Evolutionary conservation across 2,113 vertebrate species (phyloP).

Genomic region (Ophthalmolycus amberensis): DNA sequence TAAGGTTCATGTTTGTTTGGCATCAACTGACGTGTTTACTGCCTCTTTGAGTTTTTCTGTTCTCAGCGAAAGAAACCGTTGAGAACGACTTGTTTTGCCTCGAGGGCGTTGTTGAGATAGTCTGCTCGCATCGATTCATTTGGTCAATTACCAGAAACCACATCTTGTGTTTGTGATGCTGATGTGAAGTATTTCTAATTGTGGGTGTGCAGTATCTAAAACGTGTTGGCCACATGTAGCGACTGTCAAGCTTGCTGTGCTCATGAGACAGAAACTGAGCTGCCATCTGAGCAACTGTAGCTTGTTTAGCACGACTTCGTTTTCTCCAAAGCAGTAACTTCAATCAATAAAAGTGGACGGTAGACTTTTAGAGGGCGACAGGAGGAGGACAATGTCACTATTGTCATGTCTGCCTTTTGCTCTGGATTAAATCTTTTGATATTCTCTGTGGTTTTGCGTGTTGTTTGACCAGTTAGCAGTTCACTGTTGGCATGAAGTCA

Average conservation of each 20-base stretch:
- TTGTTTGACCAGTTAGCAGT: background rate
- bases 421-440: slow-evolving; percentile 18
- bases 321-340: background rate
- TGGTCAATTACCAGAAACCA: slow-evolving; percentile 1
- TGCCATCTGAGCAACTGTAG: too few species aligned
- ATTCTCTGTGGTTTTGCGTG: slow-evolving; percentile 15
- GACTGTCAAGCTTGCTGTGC: background rate
- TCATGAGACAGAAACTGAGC: background rate
- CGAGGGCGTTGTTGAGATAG: background rate
- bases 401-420: slow-evolving; percentile 1
- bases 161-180: background rate
- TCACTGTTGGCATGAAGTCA: background rate
- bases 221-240: background rate
- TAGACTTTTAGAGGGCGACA: background rate
- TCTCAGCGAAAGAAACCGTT: background rate
- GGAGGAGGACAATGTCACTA: background rate
- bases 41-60: background rate
- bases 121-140: background rate
- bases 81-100: background rate
- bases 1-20: slow-evolving; percentile 10
- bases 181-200: background rate
- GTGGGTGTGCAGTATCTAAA: background rate
- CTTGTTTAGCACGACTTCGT: background rate
- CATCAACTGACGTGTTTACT: background rate
- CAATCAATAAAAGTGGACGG: background rate